Evolutionary conservation across 2,888 invertebrate genomes (phyloP).

Genomic region (Scaptomyza parva): DNA sequence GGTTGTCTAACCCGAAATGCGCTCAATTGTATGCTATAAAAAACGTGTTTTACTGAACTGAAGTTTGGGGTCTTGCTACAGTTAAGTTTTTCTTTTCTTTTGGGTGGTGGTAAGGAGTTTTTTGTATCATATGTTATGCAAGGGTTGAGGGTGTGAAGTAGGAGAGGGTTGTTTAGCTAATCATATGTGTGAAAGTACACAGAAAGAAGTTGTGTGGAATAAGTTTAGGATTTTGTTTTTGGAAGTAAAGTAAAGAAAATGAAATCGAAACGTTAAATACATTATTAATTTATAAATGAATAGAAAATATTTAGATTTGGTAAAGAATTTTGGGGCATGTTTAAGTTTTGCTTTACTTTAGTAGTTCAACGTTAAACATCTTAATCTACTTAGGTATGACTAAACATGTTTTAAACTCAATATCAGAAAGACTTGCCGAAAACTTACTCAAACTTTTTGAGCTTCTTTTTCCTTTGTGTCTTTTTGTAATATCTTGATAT

Average conservation of each 20-base stretch:
- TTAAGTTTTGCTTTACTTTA: too few relatives aligned
- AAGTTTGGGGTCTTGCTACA: neutral
- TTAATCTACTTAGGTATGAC: too few relatives aligned
- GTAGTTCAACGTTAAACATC: too few relatives aligned
- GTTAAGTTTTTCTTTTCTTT: neutral
- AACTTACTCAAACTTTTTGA: neutral
- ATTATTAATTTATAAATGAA: too few relatives aligned
- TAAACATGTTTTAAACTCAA: too few relatives aligned
- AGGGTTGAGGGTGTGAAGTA: neutral
- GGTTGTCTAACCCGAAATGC: slow-evolving; percentile 25
- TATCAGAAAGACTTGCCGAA: too few relatives aligned
- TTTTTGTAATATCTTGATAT: neutral
- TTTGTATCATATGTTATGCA: neutral
- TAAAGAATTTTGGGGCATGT: too few relatives aligned
- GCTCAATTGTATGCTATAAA: slow-evolving; percentile 59
- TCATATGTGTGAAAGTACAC: neutral
- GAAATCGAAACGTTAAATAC: too few relatives aligned
- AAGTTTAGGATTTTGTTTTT: neutral
- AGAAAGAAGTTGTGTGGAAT: neutral
- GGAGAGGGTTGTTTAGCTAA: slow-evolving; percentile 17
- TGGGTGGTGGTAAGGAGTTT: neutral
- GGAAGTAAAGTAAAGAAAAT: neutral
- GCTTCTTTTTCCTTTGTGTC: neutral
- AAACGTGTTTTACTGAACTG: slow-evolving; percentile 29
- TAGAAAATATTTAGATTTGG: too few relatives aligned